Conservation (phyloP, 2,113 vertebrate genomes). For the Hepsetus odoe region DNA sequence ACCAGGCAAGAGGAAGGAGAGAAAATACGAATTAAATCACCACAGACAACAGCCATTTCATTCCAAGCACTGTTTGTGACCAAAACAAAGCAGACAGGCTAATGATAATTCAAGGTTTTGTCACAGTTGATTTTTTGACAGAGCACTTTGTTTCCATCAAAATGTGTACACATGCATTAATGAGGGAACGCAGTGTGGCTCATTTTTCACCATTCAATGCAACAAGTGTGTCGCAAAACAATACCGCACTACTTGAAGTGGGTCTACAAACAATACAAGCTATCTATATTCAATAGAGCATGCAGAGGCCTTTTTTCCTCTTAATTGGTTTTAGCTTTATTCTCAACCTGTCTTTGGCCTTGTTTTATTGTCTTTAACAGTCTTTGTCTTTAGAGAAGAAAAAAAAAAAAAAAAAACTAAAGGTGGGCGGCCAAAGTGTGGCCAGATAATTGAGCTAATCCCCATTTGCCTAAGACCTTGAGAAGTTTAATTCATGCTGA, state of each 20-base stretch:
- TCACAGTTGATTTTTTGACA: conserved; percentile 65
- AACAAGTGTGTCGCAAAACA: conserved; percentile 7
- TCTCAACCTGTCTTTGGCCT: conserved; percentile 8
- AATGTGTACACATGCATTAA: not conserved
- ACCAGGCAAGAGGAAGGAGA: conserved; percentile 27
- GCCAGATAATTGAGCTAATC: conserved; percentile 72
- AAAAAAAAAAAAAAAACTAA: conserved; percentile 35
- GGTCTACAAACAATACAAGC: conserved; percentile 13
- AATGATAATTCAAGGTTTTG: conserved; percentile 75
- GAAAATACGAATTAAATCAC: conserved; percentile 50
- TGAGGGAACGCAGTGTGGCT: conserved; percentile 1
- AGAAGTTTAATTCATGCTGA: conserved; percentile 73
- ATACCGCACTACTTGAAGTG: not conserved
- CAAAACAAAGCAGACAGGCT: conserved; percentile 63
- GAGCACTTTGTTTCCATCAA: conserved; percentile 8
- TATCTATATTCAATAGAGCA: conserved; percentile 34
- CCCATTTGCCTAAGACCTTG: conserved; percentile 70
- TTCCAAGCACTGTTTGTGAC: conserved; percentile 57
- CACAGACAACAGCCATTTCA: conserved; percentile 57
- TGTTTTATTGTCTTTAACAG: conserved; percentile 9
- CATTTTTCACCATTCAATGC: conserved; percentile 2
- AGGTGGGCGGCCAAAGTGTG: conserved; percentile 58
- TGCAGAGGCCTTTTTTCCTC: conserved; percentile 7
- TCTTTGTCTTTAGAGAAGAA: conserved; percentile 53
- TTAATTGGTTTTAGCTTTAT: conserved; percentile 26